phyloP scores from a whole-genome alignment of 2,888 invertebrate species.

The Acleris holmiana region DNA sequence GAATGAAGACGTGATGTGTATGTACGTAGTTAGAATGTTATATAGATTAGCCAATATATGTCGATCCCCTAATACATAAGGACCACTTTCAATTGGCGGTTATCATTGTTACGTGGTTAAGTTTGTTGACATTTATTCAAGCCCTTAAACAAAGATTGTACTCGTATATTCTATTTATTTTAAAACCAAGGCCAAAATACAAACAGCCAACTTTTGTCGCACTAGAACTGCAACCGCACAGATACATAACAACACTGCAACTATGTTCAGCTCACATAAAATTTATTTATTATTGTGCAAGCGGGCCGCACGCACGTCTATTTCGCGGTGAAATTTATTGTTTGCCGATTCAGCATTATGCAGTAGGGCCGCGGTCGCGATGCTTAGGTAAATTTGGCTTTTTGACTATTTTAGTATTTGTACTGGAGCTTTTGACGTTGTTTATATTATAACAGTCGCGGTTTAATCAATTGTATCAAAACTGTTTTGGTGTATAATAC shows the following conservation, averaged over 20 bases:
- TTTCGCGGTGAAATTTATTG: constrained; percentile 75
- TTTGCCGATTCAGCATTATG: constrained; percentile 71
- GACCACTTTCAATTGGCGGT: too few relatives aligned
- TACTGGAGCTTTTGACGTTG: not conserved
- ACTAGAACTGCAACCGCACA: constrained; percentile 35
- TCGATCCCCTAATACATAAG: too few relatives aligned
- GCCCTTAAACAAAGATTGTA: too few relatives aligned
- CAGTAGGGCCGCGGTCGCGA: constrained; percentile 48
- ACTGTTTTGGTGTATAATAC: too few relatives aligned
- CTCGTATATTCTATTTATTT: too few relatives aligned
- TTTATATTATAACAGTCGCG: not conserved
- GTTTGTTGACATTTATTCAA: too few relatives aligned
- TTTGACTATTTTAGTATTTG: not conserved
- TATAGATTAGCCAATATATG: too few relatives aligned
- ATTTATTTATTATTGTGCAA: constrained; percentile 74
- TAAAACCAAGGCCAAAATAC: not conserved
- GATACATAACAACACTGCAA: constrained; percentile 35
- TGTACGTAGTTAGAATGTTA: too few relatives aligned
- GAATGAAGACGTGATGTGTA: too few relatives aligned
- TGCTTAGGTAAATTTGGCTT: constrained; percentile 11
- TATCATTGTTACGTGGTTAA: too few relatives aligned
- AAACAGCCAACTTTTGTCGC: constrained; percentile 14
- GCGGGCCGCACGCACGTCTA: constrained; percentile 73
- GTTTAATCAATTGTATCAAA: too few relatives aligned
- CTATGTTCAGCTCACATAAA: constrained; percentile 55